Conservation (phyloP, 2,113 vertebrate species). For the Oncorhynchus keta region DNA sequence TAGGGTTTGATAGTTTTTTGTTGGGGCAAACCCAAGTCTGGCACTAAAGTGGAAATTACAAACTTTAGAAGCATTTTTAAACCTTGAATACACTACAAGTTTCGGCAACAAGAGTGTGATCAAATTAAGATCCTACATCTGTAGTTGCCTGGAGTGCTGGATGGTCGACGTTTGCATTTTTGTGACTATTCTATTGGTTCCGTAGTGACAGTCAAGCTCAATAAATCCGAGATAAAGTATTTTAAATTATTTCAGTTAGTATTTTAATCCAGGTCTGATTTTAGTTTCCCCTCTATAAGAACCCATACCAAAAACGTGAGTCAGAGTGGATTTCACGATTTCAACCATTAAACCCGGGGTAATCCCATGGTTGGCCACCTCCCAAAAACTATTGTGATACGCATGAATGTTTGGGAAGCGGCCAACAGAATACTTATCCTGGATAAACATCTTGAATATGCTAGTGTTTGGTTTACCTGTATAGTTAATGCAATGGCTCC, state of each 20-base stretch:
- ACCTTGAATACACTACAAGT: no score
- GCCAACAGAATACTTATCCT: slow-evolving; percentile 50
- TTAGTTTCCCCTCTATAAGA: slow-evolving; percentile 24
- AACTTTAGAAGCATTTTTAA: no score
- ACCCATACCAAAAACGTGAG: slow-evolving; percentile 15
- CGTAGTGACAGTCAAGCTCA: no score
- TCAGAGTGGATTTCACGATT: slow-evolving; percentile 43
- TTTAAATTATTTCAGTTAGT: not conserved
- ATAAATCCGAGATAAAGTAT: no score
- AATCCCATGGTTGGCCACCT: slow-evolving; percentile 29
- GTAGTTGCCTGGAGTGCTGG: no score
- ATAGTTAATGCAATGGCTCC: slow-evolving; percentile 13
- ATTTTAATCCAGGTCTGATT: not conserved
- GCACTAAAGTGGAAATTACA: no score
- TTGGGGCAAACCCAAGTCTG: no score
- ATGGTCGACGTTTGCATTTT: no score
- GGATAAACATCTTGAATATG: slow-evolving; percentile 56
- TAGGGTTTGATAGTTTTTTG: no score
- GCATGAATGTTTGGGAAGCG: slow-evolving; percentile 50
- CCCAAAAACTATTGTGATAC: slow-evolving; percentile 44
- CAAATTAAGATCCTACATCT: no score
- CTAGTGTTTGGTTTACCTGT: slow-evolving; percentile 42
- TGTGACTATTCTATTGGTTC: no score
- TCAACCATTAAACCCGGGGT: slow-evolving; percentile 25
- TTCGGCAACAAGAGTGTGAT: no score